A percentile compares a stretch with the other conserved stretches of the same genome.
Conservation (phyloP, 2,888 invertebrate species). For the Lasioglossum figueresi region DNA sequence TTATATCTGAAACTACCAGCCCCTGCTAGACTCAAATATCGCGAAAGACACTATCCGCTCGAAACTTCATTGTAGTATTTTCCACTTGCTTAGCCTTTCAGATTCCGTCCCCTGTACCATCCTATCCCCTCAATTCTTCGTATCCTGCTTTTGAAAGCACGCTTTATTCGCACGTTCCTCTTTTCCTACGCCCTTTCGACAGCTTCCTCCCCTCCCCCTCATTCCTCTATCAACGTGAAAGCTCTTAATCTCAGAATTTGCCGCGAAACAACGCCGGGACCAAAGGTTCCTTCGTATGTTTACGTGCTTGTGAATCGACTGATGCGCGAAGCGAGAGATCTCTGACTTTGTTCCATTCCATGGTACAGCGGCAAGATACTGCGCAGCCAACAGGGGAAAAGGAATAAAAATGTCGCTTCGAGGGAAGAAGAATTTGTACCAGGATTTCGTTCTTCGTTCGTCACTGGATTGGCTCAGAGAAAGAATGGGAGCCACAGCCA, state of each 20-base stretch:
- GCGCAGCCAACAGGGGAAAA: constrained; percentile 4
- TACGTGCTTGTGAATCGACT: constrained; percentile 44
- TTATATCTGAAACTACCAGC: neutral
- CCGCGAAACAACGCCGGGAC: constrained; percentile 36
- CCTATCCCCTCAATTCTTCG: constrained; percentile 13
- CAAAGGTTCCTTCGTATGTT: constrained; percentile 47
- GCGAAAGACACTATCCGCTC: constrained; percentile 18
- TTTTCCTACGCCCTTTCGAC: constrained; percentile 22
- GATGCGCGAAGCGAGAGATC: neutral
- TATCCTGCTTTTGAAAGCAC: constrained; percentile 15
- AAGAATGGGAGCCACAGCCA: constrained; percentile 31
- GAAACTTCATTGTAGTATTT: constrained; percentile 14
- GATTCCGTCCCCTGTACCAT: constrained; percentile 19
- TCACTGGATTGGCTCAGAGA: constrained; percentile 46
- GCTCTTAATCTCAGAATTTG: constrained; percentile 70
- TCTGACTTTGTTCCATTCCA: constrained; percentile 51
- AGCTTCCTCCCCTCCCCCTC: neutral
- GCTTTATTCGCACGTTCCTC: constrained; percentile 22
- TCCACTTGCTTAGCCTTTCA: constrained; percentile 15
- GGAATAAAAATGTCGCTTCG: constrained; percentile 28
- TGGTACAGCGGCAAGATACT: constrained; percentile 14
- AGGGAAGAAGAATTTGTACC: constrained; percentile 38
- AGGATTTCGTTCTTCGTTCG: constrained; percentile 33
- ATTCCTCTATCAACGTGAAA: constrained; percentile 55
- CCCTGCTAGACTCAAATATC: constrained; percentile 17